phyloP scores from a whole-genome alignment of 2,797 vertebrate genomes.

The Fringilla coelebs region DNA sequence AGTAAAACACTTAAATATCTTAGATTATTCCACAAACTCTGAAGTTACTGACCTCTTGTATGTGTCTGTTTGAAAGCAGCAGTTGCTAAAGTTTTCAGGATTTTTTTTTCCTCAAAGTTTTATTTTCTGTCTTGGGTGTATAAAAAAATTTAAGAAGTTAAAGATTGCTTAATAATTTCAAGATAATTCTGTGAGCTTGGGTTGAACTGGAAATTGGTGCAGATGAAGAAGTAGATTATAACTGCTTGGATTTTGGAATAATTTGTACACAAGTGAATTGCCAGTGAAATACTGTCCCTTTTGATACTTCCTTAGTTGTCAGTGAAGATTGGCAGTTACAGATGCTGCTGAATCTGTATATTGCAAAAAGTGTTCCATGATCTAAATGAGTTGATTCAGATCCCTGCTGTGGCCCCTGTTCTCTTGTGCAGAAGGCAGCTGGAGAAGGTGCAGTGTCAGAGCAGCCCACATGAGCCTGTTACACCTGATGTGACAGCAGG shows the following conservation, averaged over 20 bases:
- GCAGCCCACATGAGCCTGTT: rapidly evolving
- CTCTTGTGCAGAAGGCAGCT: rapidly evolving
- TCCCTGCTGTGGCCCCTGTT: rapidly evolving
- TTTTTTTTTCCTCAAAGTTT: background rate
- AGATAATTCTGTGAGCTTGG: background rate
- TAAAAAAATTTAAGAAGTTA: background rate
- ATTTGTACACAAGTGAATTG: background rate
- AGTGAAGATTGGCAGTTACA: background rate
- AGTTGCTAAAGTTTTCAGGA: background rate
- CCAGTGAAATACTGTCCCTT: background rate
- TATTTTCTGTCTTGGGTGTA: background rate
- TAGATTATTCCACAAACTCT: background rate
- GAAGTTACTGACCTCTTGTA: background rate
- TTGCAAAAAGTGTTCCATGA: background rate
- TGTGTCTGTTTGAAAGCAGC: background rate
- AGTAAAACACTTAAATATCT: background rate
- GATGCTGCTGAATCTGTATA: background rate
- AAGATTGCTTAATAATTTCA: background rate
- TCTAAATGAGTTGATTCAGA: rapidly evolving
- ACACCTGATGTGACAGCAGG: background rate
- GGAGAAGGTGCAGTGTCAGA: background rate
- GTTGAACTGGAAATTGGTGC: background rate
- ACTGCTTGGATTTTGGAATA: background rate
- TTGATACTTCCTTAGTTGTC: background rate
- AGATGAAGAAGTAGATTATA: background rate